Conservation (phyloP, 2,888 invertebrate species). For the Drosophila limbata region DNA sequence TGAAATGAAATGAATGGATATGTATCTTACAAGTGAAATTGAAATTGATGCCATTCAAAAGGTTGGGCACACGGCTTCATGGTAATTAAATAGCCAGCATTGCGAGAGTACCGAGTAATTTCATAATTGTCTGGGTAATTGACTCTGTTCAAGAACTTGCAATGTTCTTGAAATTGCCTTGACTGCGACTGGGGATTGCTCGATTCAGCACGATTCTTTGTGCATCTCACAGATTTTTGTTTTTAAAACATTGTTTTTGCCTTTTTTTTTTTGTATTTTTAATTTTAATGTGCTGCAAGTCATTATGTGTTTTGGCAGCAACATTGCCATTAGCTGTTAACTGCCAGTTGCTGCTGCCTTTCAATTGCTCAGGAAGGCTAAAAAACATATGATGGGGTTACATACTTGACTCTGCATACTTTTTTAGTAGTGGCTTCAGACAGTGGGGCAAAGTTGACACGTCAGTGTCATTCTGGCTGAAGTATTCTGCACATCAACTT, state of each 20-base stretch:
- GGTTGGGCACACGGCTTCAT: slow-evolving; percentile 7
- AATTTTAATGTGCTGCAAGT: slow-evolving; percentile 42
- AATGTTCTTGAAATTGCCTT: slow-evolving; percentile 62
- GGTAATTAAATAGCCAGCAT: slow-evolving; percentile 18
- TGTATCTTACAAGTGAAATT: neutral
- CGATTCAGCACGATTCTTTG: slow-evolving; percentile 57
- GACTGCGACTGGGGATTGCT: slow-evolving; percentile 18
- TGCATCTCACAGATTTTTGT: slow-evolving; percentile 37
- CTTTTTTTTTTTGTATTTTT: slow-evolving; percentile 4
- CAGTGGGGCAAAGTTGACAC: slow-evolving; percentile 29
- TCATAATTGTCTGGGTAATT: slow-evolving; percentile 61
- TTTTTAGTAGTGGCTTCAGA: slow-evolving; percentile 9
- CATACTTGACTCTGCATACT: slow-evolving; percentile 32
- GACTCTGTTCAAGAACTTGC: slow-evolving; percentile 56
- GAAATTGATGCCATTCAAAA: slow-evolving; percentile 32
- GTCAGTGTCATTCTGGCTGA: neutral
- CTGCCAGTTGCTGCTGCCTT: slow-evolving; percentile 31
- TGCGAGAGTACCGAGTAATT: neutral
- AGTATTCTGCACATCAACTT: neutral
- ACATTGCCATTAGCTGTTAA: slow-evolving; percentile 44
- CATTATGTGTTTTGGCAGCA: slow-evolving; percentile 53
- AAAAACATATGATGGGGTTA: slow-evolving; percentile 39
- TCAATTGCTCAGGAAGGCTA: slow-evolving; percentile 52
- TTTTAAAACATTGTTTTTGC: neutral
- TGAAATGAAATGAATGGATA: slow-evolving; percentile 3